Evolutionary conservation across 2,888 invertebrate species (phyloP), one percentile per base, ranked within the genome.

Genomic region (Drosophila antonietae): DNA sequence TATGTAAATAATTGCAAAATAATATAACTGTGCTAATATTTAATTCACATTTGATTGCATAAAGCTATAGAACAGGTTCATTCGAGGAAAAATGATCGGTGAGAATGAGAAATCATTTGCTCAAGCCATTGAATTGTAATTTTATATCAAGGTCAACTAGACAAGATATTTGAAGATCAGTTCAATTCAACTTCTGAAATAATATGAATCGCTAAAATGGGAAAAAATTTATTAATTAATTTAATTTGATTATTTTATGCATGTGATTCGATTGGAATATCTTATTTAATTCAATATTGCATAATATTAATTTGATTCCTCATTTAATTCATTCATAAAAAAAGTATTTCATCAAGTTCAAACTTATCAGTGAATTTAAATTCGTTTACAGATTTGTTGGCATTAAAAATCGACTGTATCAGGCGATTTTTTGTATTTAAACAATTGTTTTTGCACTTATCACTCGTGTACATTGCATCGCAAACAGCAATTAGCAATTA

Each of bases 401-500:
- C 44, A 14, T 14, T 46, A 44, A 20, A 20, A 23, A 23, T 20
- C 6, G 12, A 23, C 7, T 23, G 3, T 7, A 23, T 46, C 46
- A 46, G 47, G 28, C 23, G 47, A 47, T 47, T 15, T 47, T 53
- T 37, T 56, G 28, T 60, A 52, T 64, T 49, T 35, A 20, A 63
- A 53, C 20, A 37, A 43, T 39, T 43, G 31, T 20, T 46, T 56
- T 51, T 60, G 0, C 3, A 1, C 7, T 46, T 18, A 20, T 28
- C 28, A 37, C 57, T 41, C 51, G 55, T 63, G 55, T 35, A 46
- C 58, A 28, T 1, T 28, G 78, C 61, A 57, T 57, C 37, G 37
- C 37, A 66, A 78, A 64, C 47, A 62, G 43, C 52, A 75, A 75
- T 68, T 61, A 68, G 53, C 51, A 57, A 60, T 47, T 53, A 33